Conservation (phyloP, 2,797 vertebrate genomes). For the Megalops cyprinoides region DNA sequence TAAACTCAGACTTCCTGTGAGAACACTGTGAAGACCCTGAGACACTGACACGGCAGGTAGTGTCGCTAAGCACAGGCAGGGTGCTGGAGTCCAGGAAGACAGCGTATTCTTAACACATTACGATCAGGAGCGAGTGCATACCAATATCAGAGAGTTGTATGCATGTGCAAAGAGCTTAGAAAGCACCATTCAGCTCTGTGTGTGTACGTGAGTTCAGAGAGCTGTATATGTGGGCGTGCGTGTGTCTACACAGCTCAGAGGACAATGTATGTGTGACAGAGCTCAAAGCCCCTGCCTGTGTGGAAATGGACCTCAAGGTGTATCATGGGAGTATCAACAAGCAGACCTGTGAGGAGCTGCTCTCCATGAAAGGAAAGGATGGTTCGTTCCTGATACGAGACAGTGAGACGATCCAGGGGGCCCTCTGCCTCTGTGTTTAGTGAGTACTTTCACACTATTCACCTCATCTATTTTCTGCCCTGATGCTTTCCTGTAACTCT, state of each 20-base stretch:
- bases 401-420: conserved; percentile 38
- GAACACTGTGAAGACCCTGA: neutral
- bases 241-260: neutral
- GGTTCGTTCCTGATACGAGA: conserved; percentile 35
- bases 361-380: conserved; percentile 27
- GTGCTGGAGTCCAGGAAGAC: neutral
- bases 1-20: conserved; percentile 5
- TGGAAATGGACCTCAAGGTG: conserved; percentile 43
- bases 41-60: neutral
- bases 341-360: conserved; percentile 29
- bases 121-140: neutral
- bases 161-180: neutral
- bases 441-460: conserved; percentile 13
- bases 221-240: neutral
- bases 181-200: neutral
- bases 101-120: neutral
- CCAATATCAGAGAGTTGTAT: too few species aligned
- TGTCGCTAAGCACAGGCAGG: neutral
- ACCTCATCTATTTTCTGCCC: too few species aligned
- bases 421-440: conserved; percentile 37
- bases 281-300: neutral
- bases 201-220: neutral
- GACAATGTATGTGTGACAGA: neutral
- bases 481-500: too few species aligned
- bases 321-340: conserved; percentile 33